Evolutionary conservation across 2,113 vertebrate species (phyloP), one percentile per base, ranked within the genome.

Genomic region (Forbesichthys papilliferus): DNA sequence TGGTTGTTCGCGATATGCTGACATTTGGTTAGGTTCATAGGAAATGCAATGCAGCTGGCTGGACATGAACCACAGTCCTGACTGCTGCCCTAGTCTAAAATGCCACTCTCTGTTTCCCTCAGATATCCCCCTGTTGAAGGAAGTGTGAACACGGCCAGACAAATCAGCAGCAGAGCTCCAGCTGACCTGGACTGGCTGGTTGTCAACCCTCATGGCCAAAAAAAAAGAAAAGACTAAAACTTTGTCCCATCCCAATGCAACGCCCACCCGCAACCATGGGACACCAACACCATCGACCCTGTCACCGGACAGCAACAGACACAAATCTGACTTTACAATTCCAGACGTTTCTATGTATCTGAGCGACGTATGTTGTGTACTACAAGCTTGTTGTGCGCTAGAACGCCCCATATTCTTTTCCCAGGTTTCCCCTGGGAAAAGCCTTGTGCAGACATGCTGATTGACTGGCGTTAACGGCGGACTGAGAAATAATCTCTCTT

Each of bases 111-210:
- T 73, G 46, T 61, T 56, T 27, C 61, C 46, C 59, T 81, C 91
- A 99, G 98, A 99, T 93, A 98, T 98, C 86, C 97, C 97, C 20
- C 92, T 99, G 87, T 58, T 99, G 90, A 98, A 98, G 92, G 96
- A 99, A 94, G 96, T 97, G 84, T 99, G 95, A 99, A 91, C 74
- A 79, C 86, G 87, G 78, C 83, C 80, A 73, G 64, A 70, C 78
- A 71, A 71, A 48, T 66, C 79, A 71, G 84, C 88, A 77, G 64
- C 79, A 58, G 61, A 68, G 57, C 74, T 72, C 51, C 79, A 78
- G 86, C 85, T 86, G 76, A 80, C 79, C 71, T 72, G 85, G 85
- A 90, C 83, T 84, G 78, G 82, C 86, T 87, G 82, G 87, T 83
- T 86, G 86, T 84, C 84, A 72, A 71, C 73, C 79, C 5, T 42